Evolutionary conservation across 1,140 invertebrate genomes (phyloP).

Genomic region (Euglossa dilemma): DNA sequence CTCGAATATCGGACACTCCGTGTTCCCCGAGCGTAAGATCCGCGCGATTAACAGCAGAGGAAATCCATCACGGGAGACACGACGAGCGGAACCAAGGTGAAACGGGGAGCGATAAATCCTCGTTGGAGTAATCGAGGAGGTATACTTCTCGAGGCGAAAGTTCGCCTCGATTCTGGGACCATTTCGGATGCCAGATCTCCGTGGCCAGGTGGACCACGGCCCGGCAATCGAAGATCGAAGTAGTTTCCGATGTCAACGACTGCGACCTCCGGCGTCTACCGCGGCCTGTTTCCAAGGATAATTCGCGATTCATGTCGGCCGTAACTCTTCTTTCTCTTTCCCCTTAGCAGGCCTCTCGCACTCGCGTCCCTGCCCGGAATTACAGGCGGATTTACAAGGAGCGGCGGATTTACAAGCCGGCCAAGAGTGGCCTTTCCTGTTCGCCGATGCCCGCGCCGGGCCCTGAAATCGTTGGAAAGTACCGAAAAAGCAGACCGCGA

Average conservation of each 20-base stretch:
- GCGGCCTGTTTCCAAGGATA: conserved; percentile 74
- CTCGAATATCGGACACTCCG: background rate
- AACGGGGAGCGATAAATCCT: background rate
- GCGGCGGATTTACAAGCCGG: conserved; percentile 78
- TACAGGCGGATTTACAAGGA: conserved; percentile 79
- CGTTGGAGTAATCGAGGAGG: no score
- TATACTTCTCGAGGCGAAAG: conserved; percentile 17
- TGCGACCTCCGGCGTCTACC: conserved; percentile 70
- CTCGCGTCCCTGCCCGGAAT: conserved; percentile 71
- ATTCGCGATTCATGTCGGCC: conserved; percentile 80
- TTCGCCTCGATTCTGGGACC: conserved; percentile 3
- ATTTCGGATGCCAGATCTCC: conserved; percentile 41
- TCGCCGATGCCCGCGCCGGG: conserved; percentile 59
- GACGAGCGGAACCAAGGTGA: background rate
- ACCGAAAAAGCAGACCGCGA: conserved; percentile 65
- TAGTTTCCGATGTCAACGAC: conserved; percentile 80
- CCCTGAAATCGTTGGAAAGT: conserved; percentile 64
- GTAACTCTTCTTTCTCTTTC: conserved; percentile 75
- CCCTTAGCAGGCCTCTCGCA: conserved; percentile 61
- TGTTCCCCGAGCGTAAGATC: background rate
- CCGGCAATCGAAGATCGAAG: conserved; percentile 75
- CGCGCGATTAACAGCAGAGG: background rate
- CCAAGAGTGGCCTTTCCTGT: conserved; percentile 81
- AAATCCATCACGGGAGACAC: background rate
- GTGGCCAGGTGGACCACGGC: conserved; percentile 60